Base-by-base conservation (phyloP, 2,888 invertebrate genomes). In the Sminthurides aquaticus region DNA sequence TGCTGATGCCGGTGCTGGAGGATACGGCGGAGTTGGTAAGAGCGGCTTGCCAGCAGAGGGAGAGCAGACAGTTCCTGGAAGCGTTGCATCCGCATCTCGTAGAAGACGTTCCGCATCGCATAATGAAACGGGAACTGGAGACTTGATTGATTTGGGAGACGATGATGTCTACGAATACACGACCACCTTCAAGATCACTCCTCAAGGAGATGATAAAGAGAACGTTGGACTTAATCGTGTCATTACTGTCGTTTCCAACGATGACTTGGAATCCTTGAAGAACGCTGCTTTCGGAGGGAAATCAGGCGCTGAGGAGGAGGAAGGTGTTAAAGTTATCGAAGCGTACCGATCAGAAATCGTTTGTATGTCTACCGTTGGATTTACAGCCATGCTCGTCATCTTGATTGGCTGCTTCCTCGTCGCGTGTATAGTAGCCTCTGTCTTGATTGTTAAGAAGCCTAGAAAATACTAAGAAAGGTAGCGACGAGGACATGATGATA, bases 161-260 rank as follows among this genome's bases (percentile, higher is more conserved):
- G 71, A 69, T 15, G 72, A 74, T 57, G 60, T 69, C 25, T 69
- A 63, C 62, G 72, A 74, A 63, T 73, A 70, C 64, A 67, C 72
- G 20, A 74, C 74, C 11, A 74, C 74, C 8, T 74, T 74, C 63
- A 86, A 67, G 55, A 62, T 62, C 54, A 65, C 65, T 20, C 84
- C 87, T 70, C 60, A 57, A 29, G 57, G 62, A 5, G 72, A 72
- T 20, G 69, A 75, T 11, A 69, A 71, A 25, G 89, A 88, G 73
- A 88, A 89, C 79, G 88, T 92, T n/a, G 91, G 91, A 0, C 86
- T 93, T 0, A 91, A 92, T 78, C 84, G 91, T 73, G 87, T 91
- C 54, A 93, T 93, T 71, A 86, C 91, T 69, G 94, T 95, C 0
- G 93, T 95, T 0, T 92, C 93, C 1, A 67, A 69, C 5, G 67